Base-by-base conservation (phyloP, 2,888 invertebrate species). In the Trichogramma evanescens region DNA sequence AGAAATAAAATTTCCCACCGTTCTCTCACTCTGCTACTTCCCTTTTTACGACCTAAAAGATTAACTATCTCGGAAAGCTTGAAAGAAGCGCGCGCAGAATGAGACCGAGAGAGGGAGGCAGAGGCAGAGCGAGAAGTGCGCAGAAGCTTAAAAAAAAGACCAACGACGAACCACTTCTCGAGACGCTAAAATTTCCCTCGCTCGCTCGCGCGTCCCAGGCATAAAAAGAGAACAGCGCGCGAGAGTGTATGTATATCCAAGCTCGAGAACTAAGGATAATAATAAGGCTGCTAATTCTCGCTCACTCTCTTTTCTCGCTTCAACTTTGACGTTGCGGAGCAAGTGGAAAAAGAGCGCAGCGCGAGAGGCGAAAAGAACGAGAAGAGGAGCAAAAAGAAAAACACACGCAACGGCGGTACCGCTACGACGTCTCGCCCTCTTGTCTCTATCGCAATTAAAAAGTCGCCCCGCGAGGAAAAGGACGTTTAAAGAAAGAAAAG, bases 261-360 rank as follows among this genome's bases (percentile, higher is more conserved):
- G 26, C 26, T 10, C n/a, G n/a, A n/a, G 69, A 71, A 65, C 71
- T 69, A 66, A 69, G 61, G 73, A 72, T 75, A 74, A 76, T 74
- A 75, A 76, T 74, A 75, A 77, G 72, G 65, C 70, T 70, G 72
- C 72, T 77, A 77, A 77, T 77, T 76, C 65, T 65, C 65, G 50
- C 59, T 63, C 52, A 64, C 66, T 68, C 67, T 63, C 69, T 69
- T 69, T 70, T 38, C 26, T 50, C 40, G 6, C 13, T 40, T 6
- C 9, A 39, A 40, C 50, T 50, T 6, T 42, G 39, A 49, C n/a
- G 43, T 39, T 38, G 39, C 55, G 2, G 42, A 43, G 51, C 46
- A 38, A 41, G 41, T 41, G 8, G 44, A 56, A 53, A 48, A 13
- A 60, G 60, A 56, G 51, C 50, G 6, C 39, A 9, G 50, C 26